Evolutionary conservation across 2,797 vertebrate genomes (phyloP).

Genomic region (Australoheros facetus): DNA sequence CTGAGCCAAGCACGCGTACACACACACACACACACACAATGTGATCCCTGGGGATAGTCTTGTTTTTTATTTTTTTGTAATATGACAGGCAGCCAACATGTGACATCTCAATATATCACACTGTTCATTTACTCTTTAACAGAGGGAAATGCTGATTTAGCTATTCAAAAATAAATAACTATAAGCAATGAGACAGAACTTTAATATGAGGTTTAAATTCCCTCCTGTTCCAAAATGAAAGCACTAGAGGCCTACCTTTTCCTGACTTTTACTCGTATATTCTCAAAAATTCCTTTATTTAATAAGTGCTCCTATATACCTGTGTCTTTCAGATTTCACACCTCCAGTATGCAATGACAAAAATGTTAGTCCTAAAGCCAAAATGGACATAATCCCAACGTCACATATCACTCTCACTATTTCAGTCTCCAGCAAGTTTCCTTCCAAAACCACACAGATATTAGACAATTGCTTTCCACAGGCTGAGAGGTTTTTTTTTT

Average conservation of each 20-base stretch:
- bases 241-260: neutral
- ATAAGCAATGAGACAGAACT: neutral
- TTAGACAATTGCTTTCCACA: neutral
- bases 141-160: neutral
- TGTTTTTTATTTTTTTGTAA: conserved; percentile 37
- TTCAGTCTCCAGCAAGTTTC: neutral
- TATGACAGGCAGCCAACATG: conserved; percentile 41
- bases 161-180: conserved; percentile 13
- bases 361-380: neutral
- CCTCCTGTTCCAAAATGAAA: neutral
- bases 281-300: neutral
- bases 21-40: neutral
- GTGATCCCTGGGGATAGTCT: conserved; percentile 20
- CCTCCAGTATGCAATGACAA: neutral
- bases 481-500: neutral
- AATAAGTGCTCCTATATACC: neutral
- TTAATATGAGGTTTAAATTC: neutral
- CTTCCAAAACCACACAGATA: neutral
- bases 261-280: neutral
- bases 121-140: conserved; percentile 23
- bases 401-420: conserved; percentile 1
- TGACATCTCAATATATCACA: conserved; percentile 55
- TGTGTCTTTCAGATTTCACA: neutral
- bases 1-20: conserved; percentile 1
- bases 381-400: neutral